Evolutionary conservation across 2,888 invertebrate species (phyloP).

Genomic region (Andrena praecox): DNA sequence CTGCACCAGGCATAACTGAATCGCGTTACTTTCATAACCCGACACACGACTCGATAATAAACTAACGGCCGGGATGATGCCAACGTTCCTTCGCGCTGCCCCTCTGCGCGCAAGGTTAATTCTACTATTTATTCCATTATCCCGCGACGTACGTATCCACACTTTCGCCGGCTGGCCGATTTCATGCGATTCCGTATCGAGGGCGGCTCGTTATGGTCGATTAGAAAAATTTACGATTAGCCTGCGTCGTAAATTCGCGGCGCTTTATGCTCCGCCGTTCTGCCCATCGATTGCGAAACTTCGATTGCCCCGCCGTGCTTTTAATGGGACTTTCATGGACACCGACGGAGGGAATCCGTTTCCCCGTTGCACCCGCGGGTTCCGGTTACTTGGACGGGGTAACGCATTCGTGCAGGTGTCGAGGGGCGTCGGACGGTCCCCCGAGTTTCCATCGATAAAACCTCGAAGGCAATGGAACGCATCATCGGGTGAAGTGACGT

Average conservation of each 20-base stretch:
- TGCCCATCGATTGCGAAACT: conserved; percentile 45
- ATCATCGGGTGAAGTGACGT: conserved; percentile 60
- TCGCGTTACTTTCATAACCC: conserved; percentile 67
- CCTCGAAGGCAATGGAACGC: conserved; percentile 54
- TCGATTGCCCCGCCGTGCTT: conserved; percentile 17
- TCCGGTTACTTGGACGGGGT: neutral
- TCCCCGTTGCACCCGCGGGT: neutral
- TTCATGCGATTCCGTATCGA: conserved; percentile 46
- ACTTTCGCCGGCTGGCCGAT: conserved; percentile 28
- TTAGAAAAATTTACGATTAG: conserved; percentile 64
- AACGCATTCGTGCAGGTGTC: neutral
- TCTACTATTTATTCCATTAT: conserved; percentile 29
- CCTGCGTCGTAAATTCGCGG: conserved; percentile 43
- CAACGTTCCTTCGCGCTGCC: conserved; percentile 44
- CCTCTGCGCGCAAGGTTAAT: neutral
- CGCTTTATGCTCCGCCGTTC: conserved; percentile 39
- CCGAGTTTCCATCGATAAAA: neutral
- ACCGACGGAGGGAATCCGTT: neutral
- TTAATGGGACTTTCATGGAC: conserved; percentile 36
- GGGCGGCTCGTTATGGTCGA: conserved; percentile 50
- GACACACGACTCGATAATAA: conserved; percentile 64
- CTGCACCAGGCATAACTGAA: conserved; percentile 70
- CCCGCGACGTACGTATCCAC: conserved; percentile 11
- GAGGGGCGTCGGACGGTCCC: no score
- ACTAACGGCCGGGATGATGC: conserved; percentile 65